Percentiles rank a stretch among this genome's conserved stretches.
These are phyloP conservation scores for Panzeria rudis DNA, from an alignment of 2,888 invertebrate species.

Conservation along the genomic window DNA sequence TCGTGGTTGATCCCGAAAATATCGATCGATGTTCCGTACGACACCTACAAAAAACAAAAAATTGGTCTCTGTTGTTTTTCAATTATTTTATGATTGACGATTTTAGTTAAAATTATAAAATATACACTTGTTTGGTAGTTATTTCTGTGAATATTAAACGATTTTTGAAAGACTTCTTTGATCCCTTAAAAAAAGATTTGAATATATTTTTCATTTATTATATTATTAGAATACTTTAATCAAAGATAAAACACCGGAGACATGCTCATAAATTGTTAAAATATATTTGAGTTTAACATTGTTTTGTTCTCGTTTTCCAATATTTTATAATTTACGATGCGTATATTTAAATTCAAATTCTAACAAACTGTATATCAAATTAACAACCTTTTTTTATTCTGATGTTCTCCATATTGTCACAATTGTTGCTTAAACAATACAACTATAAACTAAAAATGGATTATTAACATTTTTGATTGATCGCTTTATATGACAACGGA, in stretches of 20 bases:
- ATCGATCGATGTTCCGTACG: too few species aligned
- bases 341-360: constrained; percentile 80
- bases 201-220: background rate
- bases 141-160: too few species aligned
- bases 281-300: constrained; percentile 7
- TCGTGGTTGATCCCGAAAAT: too few species aligned
- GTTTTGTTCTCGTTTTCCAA: constrained; percentile 19
- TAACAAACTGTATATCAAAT: constrained; percentile 82
- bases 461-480: constrained; percentile 82
- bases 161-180: background rate
- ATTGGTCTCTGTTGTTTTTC: too few species aligned
- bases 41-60: too few species aligned
- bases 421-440: constrained; percentile 59
- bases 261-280: constrained; percentile 47
- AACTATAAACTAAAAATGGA: constrained; percentile 53
- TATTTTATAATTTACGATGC: constrained; percentile 79
- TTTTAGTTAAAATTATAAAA: too few species aligned
- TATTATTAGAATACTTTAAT: background rate
- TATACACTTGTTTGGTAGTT: too few species aligned
- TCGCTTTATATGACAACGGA: constrained; percentile 79
- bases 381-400: constrained; percentile 70
- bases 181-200: background rate
- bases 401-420: constrained; percentile 18
- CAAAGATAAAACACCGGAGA: constrained; percentile 6
- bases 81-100: too few species aligned